phyloP scores from a whole-genome alignment of 2,888 invertebrate genomes.

The Catocala sponsa region DNA sequence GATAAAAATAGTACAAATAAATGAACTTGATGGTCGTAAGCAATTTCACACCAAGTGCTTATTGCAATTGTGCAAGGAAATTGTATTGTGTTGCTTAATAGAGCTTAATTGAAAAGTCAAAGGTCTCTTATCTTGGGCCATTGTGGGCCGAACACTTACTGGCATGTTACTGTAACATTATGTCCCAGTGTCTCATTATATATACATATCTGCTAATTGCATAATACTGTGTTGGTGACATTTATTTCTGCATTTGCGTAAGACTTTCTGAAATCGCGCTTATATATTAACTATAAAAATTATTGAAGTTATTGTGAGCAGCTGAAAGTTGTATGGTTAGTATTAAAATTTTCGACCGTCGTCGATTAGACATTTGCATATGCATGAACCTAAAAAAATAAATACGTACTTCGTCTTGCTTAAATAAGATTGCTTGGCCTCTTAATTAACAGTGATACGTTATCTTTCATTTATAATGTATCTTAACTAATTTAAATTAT shows the following conservation, averaged over 20 bases:
- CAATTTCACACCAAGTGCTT: conserved; percentile 49
- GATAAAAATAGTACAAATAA: conserved; percentile 60
- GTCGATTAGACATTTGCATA: too few species aligned
- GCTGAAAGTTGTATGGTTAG: too few species aligned
- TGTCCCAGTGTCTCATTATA: conserved; percentile 16
- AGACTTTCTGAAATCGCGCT: conserved; percentile 23
- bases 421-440: too few species aligned
- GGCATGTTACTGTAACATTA: conserved; percentile 54
- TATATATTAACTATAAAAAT: not conserved
- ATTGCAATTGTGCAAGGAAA: conserved; percentile 60
- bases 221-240: conserved; percentile 33
- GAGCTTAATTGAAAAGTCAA: conserved; percentile 71
- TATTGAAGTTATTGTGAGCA: not conserved
- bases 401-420: too few species aligned
- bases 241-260: conserved; percentile 18
- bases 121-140: conserved; percentile 62
- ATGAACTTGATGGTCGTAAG: conserved; percentile 48
- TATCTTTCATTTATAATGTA: too few species aligned
- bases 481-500: too few species aligned
- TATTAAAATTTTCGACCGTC: too few species aligned
- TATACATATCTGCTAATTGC: conserved; percentile 48
- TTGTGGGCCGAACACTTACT: conserved; percentile 54
- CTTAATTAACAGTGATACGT: too few species aligned
- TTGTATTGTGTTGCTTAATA: conserved; percentile 63
- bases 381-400: too few species aligned